Percentiles rank a stretch among this genome's conserved stretches.
These are phyloP conservation scores for Protophormia terraenovae DNA, from an alignment of 2,888 invertebrate species.

Conservation along the genomic window DNA sequence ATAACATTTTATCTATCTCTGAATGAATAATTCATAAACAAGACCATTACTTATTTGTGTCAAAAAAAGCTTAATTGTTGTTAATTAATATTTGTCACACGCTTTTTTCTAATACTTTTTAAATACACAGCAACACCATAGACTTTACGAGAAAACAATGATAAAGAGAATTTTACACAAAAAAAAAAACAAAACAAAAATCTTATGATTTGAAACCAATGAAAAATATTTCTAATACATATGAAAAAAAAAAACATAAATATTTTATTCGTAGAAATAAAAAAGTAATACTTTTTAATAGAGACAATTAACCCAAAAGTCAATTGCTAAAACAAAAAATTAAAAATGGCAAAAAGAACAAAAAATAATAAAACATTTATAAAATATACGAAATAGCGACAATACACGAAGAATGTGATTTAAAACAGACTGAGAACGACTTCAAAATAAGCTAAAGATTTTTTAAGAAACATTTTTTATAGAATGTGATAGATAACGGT, in stretches of 20 bases:
- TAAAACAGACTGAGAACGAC: neutral
- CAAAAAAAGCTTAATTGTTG: constrained; percentile 63
- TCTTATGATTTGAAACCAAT: constrained; percentile 45
- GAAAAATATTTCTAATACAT: constrained; percentile 19
- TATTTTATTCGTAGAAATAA: constrained; percentile 43
- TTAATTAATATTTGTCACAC: constrained; percentile 68
- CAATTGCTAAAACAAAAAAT: constrained; percentile 60
- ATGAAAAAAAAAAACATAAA: constrained; percentile 44
- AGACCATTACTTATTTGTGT: constrained; percentile 61
- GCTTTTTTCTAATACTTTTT: constrained; percentile 36
- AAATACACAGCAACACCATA: neutral
- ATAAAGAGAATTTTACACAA: constrained; percentile 26
- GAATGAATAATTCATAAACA: constrained; percentile 64
- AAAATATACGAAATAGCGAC: neutral
- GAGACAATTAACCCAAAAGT: constrained; percentile 71
- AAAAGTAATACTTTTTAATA: constrained; percentile 68
- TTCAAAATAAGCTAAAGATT: neutral
- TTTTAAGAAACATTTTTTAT: too few species aligned
- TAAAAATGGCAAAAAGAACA: constrained; percentile 10
- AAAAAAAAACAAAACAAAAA: constrained; percentile 26
- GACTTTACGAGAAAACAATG: neutral
- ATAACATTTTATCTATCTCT: neutral
- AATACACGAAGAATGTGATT: constrained; percentile 1
- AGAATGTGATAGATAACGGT: too few species aligned
- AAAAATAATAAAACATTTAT: constrained; percentile 16